phyloP scores from a whole-genome alignment of 92 coral and sea anemone genomes.

The Epizoanthus illoricatus region DNA sequence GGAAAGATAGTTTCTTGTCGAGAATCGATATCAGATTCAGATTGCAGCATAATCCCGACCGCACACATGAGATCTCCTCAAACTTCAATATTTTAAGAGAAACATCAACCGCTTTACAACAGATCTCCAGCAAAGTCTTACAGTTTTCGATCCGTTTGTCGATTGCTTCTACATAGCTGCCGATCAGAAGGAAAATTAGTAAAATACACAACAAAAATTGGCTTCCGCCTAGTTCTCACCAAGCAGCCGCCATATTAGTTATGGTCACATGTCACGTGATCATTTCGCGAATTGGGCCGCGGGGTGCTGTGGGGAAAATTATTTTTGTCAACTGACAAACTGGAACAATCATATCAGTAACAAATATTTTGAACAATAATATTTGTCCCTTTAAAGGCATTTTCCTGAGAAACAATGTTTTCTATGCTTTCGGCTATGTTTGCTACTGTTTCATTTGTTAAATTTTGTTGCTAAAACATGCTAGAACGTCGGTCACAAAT shows the following conservation, averaged over 20 bases:
- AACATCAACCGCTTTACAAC: not conserved
- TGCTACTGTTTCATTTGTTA: too few relatives aligned
- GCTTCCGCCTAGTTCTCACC: not conserved
- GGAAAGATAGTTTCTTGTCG: not conserved
- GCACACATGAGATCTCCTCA: not conserved
- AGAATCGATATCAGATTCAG: not conserved
- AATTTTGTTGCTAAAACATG: too few relatives aligned
- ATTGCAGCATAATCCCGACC: not conserved
- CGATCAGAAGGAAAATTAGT: not conserved
- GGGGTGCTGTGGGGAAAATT: too few relatives aligned
- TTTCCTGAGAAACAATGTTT: too few relatives aligned
- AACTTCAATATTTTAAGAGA: not conserved
- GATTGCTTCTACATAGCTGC: not conserved
- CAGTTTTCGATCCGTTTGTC: not conserved
- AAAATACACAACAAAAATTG: not conserved
- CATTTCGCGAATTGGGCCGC: too few relatives aligned
- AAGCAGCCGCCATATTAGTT: constrained; percentile 17
- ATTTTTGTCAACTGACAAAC: too few relatives aligned
- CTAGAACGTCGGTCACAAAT: too few relatives aligned
- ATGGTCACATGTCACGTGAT: constrained; percentile 6
- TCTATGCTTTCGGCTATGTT: too few relatives aligned
- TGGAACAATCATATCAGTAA: too few relatives aligned
- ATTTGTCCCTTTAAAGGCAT: too few relatives aligned
- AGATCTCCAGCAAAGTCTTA: not conserved
- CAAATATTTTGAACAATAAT: too few relatives aligned